A percentile compares a stretch with the other conserved stretches of the same genome.
phyloP scores from a whole-genome alignment of 2,797 vertebrate species.

The Ptychadena robeensis region DNA sequence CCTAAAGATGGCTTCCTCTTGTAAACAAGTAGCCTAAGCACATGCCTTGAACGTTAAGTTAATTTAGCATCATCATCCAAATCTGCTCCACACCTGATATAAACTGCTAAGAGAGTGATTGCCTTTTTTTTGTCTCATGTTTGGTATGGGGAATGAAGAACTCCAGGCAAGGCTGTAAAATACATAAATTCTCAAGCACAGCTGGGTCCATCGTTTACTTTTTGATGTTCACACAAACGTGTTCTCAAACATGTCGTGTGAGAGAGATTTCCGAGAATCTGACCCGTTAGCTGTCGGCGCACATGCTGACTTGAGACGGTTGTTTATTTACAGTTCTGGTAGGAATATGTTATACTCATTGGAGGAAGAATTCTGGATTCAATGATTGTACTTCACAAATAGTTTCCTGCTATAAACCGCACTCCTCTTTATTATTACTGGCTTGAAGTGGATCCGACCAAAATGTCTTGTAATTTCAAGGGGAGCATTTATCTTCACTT shows the following conservation, averaged over 20 bases:
- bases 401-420: not conserved
- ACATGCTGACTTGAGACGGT: not conserved
- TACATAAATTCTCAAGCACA: constrained; percentile 1
- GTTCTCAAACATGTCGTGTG: constrained; percentile 1
- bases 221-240: not conserved
- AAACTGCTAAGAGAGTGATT: constrained; percentile 6
- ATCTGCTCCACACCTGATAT: not conserved
- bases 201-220: constrained; percentile 4
- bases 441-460: not conserved
- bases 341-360: not conserved
- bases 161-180: constrained; percentile 5
- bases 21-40: too few relatives aligned
- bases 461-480: too few relatives aligned
- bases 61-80: not conserved
- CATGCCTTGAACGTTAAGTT: not conserved
- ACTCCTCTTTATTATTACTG: not conserved
- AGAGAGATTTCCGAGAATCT: constrained; percentile 4
- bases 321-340: constrained; percentile 12
- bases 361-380: not conserved
- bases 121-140: not conserved
- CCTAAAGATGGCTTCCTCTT: too few relatives aligned
- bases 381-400: not conserved
- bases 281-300: not conserved
- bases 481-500: too few relatives aligned
- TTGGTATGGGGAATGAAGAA: not conserved